Evolutionary conservation across 2,113 vertebrate genomes (phyloP), one percentile per base, ranked within the genome.

Genomic region (Aplodontia rufa): DNA sequence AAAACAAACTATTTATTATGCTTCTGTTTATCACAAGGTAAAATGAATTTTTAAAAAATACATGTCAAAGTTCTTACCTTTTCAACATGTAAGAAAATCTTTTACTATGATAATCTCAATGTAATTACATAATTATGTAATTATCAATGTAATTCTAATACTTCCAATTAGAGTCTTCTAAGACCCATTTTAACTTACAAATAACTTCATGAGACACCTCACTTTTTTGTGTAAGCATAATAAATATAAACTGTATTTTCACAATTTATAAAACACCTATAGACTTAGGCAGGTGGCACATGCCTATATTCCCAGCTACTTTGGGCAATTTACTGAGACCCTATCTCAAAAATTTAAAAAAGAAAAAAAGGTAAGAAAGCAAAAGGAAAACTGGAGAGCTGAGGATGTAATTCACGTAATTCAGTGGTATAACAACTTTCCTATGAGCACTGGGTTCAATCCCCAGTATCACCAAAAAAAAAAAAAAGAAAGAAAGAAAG

Each of bases 1-100:
- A 85, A 94, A 98, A 97, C 79, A 92, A 82, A 93, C 47, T 24
- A 68, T 47, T 16, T 82, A 71, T 95, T 93, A 95, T n/a, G 6
- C 19, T 84, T 88, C n/a, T 30, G 74, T 87, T 94, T 66, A 87
- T 90, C 53, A 83, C 20, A 96, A 89, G 14, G 32, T 49, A 71
- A 81, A 93, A 82, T 81, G 42, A 92, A 69, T 28, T 90, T 69
- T 53, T 55, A 20, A 51, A 91, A 85, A 91, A 58, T 40, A 14
- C 55, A 64, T 14, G 79, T 81, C 26, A 28, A 93, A 81, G 42
- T 19, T 92, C 45, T 90, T 84, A 89, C 5, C n/a, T 88, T 78
- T 42, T 95, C 12, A 35, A 74, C 84, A 84, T 24, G 53, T 11
- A 88, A 95, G 24, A 97, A 71, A 3, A 82, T n/a, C 26, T 72